Evolutionary conservation across 2,888 invertebrate species (phyloP), one percentile per base, ranked within the genome.

Genomic region (Sarcophaga caerulescens): DNA sequence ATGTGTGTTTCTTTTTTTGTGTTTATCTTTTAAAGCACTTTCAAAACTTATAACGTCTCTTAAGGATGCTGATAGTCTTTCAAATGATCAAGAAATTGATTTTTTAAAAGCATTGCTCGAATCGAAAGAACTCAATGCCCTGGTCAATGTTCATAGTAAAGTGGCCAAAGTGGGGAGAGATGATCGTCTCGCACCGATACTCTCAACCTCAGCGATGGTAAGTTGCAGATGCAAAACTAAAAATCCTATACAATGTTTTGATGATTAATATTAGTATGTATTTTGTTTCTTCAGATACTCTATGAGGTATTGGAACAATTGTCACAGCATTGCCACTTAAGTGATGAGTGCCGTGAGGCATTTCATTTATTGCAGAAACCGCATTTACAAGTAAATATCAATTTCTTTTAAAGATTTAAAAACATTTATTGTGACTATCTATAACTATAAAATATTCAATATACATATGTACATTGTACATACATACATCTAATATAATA

Each of bases 131-230:
- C 94, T 98, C 1, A 97, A 98, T 93, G 98, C 98, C 52, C 94
- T 98, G 89, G 97, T 98, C 45, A 97, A 97, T 94, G 97, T 98
- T 85, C 98, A 98, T 93, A 97, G 97, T 92, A 97, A 97, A 93
- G 97, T 97, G 89, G 95, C 96, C 84, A 96, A 96, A 89, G 96
- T 96, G 93, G 96, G 96, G 78, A 96, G 96, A 90, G 97, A 97
- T 94, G 97, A 97, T 90, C 96, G 96, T 89, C 96, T 97, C 91
- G 97, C 96, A 90, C 97, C 98, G 0, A 94, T 97, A 71, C 94
- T 98, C 10, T 97, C 97, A 19, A 97, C 97, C 92, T 96, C 97
- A 5, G 96, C 97, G 95, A 96, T 97, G 94, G 96, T 96, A 82
- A 62, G 66, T 78, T 11, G 11, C 17, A 52, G 5, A 14, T 47